phyloP scores from a whole-genome alignment of 2,113 vertebrate species.

The Podarcis cretensis region DNA sequence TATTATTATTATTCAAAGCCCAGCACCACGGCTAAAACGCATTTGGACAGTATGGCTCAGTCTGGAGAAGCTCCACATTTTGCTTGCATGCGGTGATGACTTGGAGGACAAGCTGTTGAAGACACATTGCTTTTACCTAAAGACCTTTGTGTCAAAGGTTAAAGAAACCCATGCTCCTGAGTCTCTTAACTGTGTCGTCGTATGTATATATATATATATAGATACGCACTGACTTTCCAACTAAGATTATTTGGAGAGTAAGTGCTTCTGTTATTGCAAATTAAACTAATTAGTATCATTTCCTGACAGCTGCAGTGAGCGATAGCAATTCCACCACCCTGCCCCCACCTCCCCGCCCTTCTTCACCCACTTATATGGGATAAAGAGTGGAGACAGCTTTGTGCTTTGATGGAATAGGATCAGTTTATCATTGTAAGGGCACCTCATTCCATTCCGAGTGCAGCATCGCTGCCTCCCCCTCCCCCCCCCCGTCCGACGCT shows the following conservation, averaged over 20 bases:
- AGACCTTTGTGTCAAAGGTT: constrained; percentile 75
- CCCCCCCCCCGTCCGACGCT: constrained; percentile 6
- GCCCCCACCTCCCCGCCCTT: constrained; percentile 13
- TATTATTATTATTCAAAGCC: neutral
- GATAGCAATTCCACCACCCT: constrained; percentile 75
- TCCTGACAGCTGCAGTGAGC: constrained; percentile 82
- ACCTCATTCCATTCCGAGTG: constrained; percentile 56
- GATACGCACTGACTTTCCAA: constrained; percentile 78
- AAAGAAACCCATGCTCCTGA: constrained; percentile 73
- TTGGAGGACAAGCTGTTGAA: constrained; percentile 50
- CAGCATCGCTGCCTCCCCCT: constrained; percentile 25
- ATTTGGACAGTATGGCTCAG: neutral
- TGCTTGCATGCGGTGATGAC: neutral
- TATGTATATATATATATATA: constrained; percentile 60
- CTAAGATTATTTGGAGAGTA: constrained; percentile 84
- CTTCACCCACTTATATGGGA: constrained; percentile 71
- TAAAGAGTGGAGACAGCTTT: constrained; percentile 71
- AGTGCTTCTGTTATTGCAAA: constrained; percentile 86
- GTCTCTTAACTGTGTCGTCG: constrained; percentile 74
- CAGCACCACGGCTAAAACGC: neutral
- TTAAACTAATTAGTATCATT: constrained; percentile 85
- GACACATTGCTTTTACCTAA: constrained; percentile 33
- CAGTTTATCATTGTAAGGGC: constrained; percentile 72
- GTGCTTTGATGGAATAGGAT: constrained; percentile 77
- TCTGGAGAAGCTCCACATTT: neutral